Evolutionary conservation across 2,797 vertebrate genomes (phyloP), one percentile per base, ranked within the genome.

Genomic region (Pogonophryne albipinna): DNA sequence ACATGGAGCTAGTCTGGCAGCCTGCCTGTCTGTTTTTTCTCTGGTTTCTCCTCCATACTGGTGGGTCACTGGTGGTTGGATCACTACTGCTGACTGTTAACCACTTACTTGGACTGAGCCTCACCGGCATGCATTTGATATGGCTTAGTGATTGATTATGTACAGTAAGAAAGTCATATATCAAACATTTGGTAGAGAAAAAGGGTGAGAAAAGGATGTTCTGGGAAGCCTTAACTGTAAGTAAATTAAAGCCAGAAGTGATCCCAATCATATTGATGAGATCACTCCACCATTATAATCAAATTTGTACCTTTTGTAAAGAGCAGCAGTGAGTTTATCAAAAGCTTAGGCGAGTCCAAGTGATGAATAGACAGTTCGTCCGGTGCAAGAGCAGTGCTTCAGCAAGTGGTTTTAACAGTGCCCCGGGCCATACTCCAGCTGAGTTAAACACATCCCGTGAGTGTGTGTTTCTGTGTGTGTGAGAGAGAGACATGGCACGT

Each of bases 51-150:
- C 23, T 87, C 76, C 78, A 77, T 74, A 79, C 85, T 84, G 85
- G 79, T 85, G 84, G 90, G 87, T 91, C 89, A 89, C 85, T 90
- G 90, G 83, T 89, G 86, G 90, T 93, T 91, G 85, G 89, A 89
- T 89, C 85, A 46, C 85, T 81, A 52, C 83, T 78, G 75, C 83
- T 85, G 78, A 78, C 80, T 87, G 84, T 86, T 86, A 86, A 90
- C 89, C 91, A 71, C 89, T 34, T 6, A 89, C 84, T 90, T 91
- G 87, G 89, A 81, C 53, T 0, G 58, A 56, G 59, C 49, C 58
- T 66, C 45, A 15, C 73, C 59, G 62, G 76, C 57, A n/a, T 80
- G 83, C 77, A 77, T 90, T 90, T 87, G 79, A 89, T 88, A 88
- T 83, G 87, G 82, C 65, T 66, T 52, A 81, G 86, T 89, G 72